phyloP scores from a whole-genome alignment of 2,888 invertebrate species.

The Acanthosoma haemorrhoidale region DNA sequence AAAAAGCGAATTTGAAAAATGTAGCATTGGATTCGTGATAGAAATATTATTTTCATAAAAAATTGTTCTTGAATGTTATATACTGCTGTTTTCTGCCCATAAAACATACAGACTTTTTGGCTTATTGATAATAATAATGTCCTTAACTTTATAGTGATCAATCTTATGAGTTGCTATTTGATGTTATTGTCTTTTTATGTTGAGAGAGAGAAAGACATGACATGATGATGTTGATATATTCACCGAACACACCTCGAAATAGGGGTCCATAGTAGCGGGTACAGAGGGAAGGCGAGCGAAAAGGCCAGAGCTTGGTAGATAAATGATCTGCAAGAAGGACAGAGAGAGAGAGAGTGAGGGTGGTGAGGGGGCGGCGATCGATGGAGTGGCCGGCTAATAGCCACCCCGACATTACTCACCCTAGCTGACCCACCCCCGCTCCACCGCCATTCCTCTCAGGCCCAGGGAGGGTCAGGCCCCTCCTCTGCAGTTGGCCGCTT shows the following conservation, averaged over 20 bases:
- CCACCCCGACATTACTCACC: slow-evolving; percentile 14
- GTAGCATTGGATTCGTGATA: too few species aligned
- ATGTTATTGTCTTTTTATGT: too few species aligned
- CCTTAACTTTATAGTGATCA: too few species aligned
- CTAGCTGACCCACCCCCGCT: slow-evolving; percentile 6
- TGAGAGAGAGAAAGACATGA: neutral
- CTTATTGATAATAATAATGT: too few species aligned
- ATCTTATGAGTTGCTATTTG: too few species aligned
- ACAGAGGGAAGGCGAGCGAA: neutral
- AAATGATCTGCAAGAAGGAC: neutral
- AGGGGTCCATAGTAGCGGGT: neutral
- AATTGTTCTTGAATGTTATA: too few species aligned
- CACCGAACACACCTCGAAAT: neutral
- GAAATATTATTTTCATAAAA: too few species aligned
- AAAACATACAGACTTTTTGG: too few species aligned
- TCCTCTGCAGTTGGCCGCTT: too few species aligned
- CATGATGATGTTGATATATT: neutral
- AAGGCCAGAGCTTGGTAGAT: neutral
- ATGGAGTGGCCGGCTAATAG: slow-evolving; percentile 9
- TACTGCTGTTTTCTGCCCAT: too few species aligned
- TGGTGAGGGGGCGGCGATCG: neutral
- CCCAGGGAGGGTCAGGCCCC: neutral
- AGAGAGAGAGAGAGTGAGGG: slow-evolving; percentile 5
- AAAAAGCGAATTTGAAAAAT: too few species aligned
- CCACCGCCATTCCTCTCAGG: slow-evolving; percentile 14